phyloP scores from a whole-genome alignment of 53 echinoderm and acorn worm genomes.

The Echinometra lucunter region DNA sequence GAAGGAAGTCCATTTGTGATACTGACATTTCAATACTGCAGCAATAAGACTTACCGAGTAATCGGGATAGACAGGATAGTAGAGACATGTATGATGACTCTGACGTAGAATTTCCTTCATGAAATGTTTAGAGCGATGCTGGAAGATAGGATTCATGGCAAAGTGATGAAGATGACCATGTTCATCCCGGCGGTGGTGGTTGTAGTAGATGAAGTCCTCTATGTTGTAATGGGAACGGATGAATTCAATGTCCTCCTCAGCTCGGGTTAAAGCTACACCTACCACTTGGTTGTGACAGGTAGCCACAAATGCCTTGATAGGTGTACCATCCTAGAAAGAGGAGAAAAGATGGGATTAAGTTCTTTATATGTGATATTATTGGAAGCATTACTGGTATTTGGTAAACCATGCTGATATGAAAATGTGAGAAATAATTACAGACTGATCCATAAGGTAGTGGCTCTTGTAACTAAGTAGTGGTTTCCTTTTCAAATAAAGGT shows the following conservation, averaged over 20 bases:
- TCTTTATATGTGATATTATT: background rate
- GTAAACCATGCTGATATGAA: background rate
- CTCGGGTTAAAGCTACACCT: constrained; percentile 90
- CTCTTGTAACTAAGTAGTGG: no score
- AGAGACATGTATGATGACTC: constrained; percentile 93
- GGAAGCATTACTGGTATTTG: background rate
- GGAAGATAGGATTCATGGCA: constrained; percentile 93
- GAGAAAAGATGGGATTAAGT: background rate
- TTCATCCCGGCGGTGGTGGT: constrained; percentile 96
- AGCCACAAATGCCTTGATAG: constrained; percentile 94
- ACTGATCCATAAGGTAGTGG: no score
- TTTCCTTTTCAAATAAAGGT: no score
- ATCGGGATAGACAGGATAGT: constrained; percentile 91
- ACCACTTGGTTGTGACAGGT: constrained; percentile 92
- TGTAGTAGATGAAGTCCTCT: constrained; percentile 99
- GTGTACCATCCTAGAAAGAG: constrained; percentile 85
- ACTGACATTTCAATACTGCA: background rate
- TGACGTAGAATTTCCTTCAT: constrained; percentile 93
- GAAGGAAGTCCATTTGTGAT: background rate
- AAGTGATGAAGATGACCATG: constrained; percentile 98
- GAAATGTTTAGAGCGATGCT: constrained; percentile 92
- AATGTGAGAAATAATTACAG: background rate
- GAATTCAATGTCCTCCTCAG: constrained; percentile 97
- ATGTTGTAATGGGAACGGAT: constrained; percentile 99
- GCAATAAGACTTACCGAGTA: constrained; percentile 28